Base-by-base conservation (phyloP, 1,140 invertebrate genomes). In the Drosophila dunni region DNA sequence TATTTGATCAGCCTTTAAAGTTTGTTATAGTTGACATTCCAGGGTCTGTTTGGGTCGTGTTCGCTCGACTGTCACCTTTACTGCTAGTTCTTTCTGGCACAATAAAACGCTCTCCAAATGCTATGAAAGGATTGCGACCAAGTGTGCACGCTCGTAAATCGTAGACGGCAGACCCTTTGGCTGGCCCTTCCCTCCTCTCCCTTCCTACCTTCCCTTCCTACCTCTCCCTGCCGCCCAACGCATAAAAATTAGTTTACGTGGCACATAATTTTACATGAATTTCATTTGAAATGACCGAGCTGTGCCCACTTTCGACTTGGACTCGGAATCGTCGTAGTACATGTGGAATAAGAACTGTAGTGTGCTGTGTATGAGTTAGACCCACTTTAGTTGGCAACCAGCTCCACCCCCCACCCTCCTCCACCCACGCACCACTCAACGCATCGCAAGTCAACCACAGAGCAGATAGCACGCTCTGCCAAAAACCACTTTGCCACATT, bases 181-280 rank as follows among this genome's bases (percentile, higher is more conserved):
- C 24, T 29, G 24, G 3, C 24, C 3, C 24, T 29, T 1, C 24
- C 3, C 24, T 2, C 24, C 24, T 3, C 24, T 3, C 24, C 3
- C 3, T 29, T 1, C 24, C 24, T 3, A 29, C 1, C 3, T 3
- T 24, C 24, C 5, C 24, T 4, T 6, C 6, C 2, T 4, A 29
- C 24, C 24, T 29, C 24, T 6, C 24, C 24, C 3, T 29, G 3
- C 2, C 4, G 3, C 1, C 42, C 65, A 40, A 62, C 42, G 65
- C 71, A 78, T 86, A 78, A 78, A 85, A 85, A 85, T 85, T 85
- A 85, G 81, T 85, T 86, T 85, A 85, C 81, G 81, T 85, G 66
- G 78, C 81, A 85, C 78, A 85, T 85, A 86, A 86, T 85, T 84
- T 81, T 78, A 80, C 81, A 88, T 88, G 88, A 85, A 85, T 85